Base-by-base conservation (phyloP, 2,113 vertebrate species). In the Muntiacus muntjak region DNA sequence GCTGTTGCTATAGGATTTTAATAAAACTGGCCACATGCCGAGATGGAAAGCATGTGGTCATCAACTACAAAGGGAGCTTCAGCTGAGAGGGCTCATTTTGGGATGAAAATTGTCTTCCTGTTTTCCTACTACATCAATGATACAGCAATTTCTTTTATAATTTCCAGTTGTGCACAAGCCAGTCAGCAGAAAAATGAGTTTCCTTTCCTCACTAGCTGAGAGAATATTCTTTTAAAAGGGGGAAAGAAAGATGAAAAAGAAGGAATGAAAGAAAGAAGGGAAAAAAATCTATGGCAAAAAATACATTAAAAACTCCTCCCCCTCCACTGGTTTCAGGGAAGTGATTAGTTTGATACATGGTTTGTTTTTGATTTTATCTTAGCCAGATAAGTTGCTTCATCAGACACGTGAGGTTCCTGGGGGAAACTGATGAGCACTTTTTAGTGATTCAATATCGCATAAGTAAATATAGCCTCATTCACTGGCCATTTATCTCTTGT, bases 181-280 rank as follows among this genome's bases (percentile, higher is more conserved):
- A 97, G 98, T 98, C 98, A 98, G 98, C 97, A 98, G 93, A 98
- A 98, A 98, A 94, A 89, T 81, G 74, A 76, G 45, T 96, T 97
- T 97, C 93, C 93, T 98, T 96, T 94, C 89, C 76, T 87, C 43
- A 6, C 54, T 93, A 76, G 90, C 85, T 97, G 95, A 97, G 62
- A 81, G 82, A 94, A 89, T 91, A 92, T 95, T 95, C 67, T 97
- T 96, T 91, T 52, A 87, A 97, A 98, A 96, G 81, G 93, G 97
- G 57, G 47, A 52, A 91, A 74, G 21, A 74, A 94, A 95, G 83
- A 96, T 55, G 88, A 71, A 95, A 26, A 92, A 64, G 30, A 64
- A 84, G 21, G n/a, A 50, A 90, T 85, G 28, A 71, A 89, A 36
- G 21, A 74, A 93, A 13, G 3, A 85, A 87, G 40, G 17, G 26